phyloP scores from a whole-genome alignment of 2,113 vertebrate genomes.

The Taurulus bubalis region DNA sequence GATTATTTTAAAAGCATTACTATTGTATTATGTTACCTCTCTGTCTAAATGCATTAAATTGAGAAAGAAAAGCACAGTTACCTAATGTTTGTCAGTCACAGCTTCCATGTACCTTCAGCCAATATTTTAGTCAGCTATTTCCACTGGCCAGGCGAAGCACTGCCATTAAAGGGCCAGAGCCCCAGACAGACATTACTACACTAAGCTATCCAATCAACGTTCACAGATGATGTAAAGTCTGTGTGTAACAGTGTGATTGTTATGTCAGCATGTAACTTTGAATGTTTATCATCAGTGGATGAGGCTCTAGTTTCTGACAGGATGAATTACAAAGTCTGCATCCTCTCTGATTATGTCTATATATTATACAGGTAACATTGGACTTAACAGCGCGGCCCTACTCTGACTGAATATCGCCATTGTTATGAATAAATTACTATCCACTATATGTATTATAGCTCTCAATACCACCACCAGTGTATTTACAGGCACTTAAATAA shows the following conservation, averaged over 20 bases:
- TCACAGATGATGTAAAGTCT: constrained; percentile 56
- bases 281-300: constrained; percentile 17
- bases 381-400: background rate
- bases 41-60: constrained; percentile 36
- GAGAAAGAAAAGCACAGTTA: constrained; percentile 59
- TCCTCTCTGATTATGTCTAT: background rate
- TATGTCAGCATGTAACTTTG: constrained; percentile 24
- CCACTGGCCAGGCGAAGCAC: constrained; percentile 57
- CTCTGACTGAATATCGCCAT: background rate
- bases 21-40: constrained; percentile 19
- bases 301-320: background rate
- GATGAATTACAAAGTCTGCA: constrained; percentile 7
- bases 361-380: background rate
- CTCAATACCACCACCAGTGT: background rate
- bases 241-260: constrained; percentile 7
- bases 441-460: background rate
- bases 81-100: constrained; percentile 72
- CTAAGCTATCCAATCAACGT: constrained; percentile 34
- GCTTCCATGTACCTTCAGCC: constrained; percentile 65
- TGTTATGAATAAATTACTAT: background rate
- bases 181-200: constrained; percentile 70
- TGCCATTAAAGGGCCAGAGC: constrained; percentile 49
- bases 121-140: constrained; percentile 72
- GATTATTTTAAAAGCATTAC: constrained; percentile 32
- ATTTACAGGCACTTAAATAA: constrained; percentile 5